phyloP scores from a whole-genome alignment of 2,113 vertebrate species.

The Cranoglanis bouderius region DNA sequence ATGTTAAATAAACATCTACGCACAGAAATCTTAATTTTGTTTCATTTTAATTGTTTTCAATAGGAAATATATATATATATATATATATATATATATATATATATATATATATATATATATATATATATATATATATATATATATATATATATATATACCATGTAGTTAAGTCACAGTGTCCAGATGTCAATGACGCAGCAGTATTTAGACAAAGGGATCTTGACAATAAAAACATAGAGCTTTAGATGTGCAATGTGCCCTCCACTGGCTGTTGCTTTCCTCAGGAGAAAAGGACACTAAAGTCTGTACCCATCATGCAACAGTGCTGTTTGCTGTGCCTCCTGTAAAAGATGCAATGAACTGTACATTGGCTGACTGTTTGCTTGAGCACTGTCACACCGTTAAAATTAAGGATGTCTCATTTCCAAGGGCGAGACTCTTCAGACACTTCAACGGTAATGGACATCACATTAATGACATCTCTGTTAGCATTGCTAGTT shows the following conservation, averaged over 20 bases:
- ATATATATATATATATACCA: too few relatives aligned
- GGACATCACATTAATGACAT: not conserved
- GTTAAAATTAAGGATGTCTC: not conserved
- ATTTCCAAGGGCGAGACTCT: conserved; percentile 5
- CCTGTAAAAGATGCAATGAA: not conserved
- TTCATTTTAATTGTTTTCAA: too few relatives aligned
- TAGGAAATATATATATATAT: too few relatives aligned
- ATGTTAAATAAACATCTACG: too few relatives aligned
- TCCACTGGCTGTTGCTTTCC: not conserved
- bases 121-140: too few relatives aligned
- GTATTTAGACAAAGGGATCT: not conserved
- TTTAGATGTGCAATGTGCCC: not conserved
- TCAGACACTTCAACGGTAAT: not conserved
- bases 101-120: too few relatives aligned
- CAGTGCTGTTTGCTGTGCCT: not conserved
- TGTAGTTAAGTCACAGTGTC: not conserved
- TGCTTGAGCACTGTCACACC: not conserved
- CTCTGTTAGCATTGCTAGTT: conserved; percentile 1
- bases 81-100: too few relatives aligned
- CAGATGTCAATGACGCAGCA: not conserved
- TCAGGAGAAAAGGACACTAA: not conserved
- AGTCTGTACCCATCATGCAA: not conserved
- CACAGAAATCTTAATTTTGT: too few relatives aligned
- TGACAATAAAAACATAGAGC: not conserved
- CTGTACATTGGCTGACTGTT: not conserved